Base-by-base conservation (phyloP, 2,797 vertebrate species). In the Micromesistius poutassou region DNA sequence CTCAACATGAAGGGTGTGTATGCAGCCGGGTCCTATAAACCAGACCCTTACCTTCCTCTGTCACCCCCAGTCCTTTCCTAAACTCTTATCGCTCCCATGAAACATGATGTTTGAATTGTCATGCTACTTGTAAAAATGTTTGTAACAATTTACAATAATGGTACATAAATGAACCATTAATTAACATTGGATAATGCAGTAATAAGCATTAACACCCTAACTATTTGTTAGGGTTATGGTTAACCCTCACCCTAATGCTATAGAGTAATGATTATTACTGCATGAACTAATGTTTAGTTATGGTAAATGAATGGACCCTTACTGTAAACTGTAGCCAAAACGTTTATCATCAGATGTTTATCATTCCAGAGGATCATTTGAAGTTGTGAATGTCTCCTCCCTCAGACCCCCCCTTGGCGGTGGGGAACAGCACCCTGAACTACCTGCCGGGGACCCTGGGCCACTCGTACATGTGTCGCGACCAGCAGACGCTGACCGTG, bases 401-500 rank as follows among this genome's bases (percentile, higher is more conserved):
- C 5, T 38, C 35, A 93, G 93, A 74, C 6, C n/a, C 38, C 5
- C 38, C 94, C 79, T 68, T 0, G 0, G 89, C 75, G 7, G n/a
- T 28, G 4, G 25, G 1, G 0, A 98, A 97, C 86, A 3, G 0
- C 79, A 95, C 81, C 5, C 92, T 99, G 91, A 93, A 91, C 66
- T 96, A 94, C 71, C 90, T 98, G 81, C 89, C 87, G 76, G 96
- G 96, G 76, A 91, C 94, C 0, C 36, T 96, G 0, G 97, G 96
- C 0, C 95, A 89, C 82, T 99, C 98, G 0, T 99, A 97, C 91
- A 96, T 93, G 94, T 99, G 98, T 87, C 94, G 81, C 0, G 84
- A 94, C 0, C 93, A 97, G 89, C 95, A 97, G 82, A 95, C 81
- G 4, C 88, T 99, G 70, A 77, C 22, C 0, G 91, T 99, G 85